These are phyloP conservation scores for Psilopsiagon aurifrons DNA, from an alignment of 2,113 vertebrate genomes.

Conservation along the genomic window DNA sequence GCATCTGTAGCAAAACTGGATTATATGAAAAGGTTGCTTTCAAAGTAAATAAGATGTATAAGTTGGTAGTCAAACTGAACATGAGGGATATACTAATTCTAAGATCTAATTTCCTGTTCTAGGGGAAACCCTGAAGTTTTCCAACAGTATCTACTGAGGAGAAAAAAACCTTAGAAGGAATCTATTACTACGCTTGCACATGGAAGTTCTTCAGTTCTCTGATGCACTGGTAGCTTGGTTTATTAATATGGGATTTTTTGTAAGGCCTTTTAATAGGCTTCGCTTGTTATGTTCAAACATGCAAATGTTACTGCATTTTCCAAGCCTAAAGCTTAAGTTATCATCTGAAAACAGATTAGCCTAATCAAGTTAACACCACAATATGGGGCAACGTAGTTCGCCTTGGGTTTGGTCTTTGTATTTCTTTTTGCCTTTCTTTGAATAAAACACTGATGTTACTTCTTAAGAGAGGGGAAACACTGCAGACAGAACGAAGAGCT, in stretches of 20 bases:
- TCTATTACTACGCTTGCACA: not conserved
- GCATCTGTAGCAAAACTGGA: not conserved
- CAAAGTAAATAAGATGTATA: not conserved
- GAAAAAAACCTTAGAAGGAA: not conserved
- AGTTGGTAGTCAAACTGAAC: not conserved
- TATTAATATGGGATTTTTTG: slow-evolving; percentile 35
- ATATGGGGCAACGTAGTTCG: not conserved
- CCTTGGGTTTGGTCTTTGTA: not conserved
- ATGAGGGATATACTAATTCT: not conserved
- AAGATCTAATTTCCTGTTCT: slow-evolving; percentile 5
- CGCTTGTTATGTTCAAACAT: not conserved
- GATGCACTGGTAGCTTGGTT: slow-evolving; percentile 1
- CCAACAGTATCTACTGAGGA: not conserved
- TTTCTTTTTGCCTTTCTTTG: not conserved
- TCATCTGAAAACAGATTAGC: not conserved
- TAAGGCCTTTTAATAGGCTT: not conserved
- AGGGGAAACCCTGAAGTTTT: not conserved
- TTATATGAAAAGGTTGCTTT: not conserved
- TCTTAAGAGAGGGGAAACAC: not conserved
- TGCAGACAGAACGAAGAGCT: not conserved
- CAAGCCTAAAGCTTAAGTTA: not conserved
- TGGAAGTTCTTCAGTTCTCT: not conserved
- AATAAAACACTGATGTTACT: not conserved
- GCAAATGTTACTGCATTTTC: slow-evolving; percentile 10
- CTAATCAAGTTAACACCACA: not conserved